Percentiles rank a stretch among this genome's conserved stretches.
phyloP scores from a whole-genome alignment of 2,113 vertebrate species.

The Patagioenas fasciata region DNA sequence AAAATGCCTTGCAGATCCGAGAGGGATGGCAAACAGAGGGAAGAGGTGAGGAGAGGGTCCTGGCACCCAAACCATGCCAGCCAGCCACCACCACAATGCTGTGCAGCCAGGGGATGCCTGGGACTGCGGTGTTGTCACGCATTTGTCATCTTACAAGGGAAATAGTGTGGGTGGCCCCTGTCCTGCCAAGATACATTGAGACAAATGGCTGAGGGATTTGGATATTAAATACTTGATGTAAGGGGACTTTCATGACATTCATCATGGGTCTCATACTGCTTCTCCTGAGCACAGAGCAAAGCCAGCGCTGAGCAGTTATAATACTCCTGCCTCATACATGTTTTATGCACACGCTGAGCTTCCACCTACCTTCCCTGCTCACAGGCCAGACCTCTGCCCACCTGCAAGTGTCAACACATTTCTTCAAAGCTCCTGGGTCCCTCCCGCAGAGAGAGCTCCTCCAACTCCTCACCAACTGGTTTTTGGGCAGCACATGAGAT shows the following conservation, averaged over 20 bases:
- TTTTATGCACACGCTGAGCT: neutral
- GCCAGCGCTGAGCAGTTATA: neutral
- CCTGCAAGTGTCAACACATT: neutral
- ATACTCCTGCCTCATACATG: neutral
- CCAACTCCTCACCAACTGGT: neutral
- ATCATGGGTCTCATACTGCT: neutral
- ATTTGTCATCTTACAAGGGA: neutral
- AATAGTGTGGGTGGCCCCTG: neutral
- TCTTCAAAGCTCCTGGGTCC: neutral
- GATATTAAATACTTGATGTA: neutral
- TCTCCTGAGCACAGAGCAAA: neutral
- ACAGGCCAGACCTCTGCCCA: neutral
- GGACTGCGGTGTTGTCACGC: neutral
- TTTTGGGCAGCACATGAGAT: fast-evolving
- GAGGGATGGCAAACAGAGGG: neutral
- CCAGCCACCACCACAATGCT: fast-evolving
- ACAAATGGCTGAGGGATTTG: neutral
- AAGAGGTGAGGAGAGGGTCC: neutral
- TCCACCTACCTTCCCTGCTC: neutral
- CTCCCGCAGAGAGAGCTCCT: neutral
- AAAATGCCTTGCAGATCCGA: neutral
- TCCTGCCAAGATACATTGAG: neutral
- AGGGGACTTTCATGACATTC: neutral
- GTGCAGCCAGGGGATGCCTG: neutral
- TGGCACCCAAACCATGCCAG: neutral